Evolutionary conservation across 2,888 invertebrate genomes (phyloP).

Genomic region (Pheosia gnoma): DNA sequence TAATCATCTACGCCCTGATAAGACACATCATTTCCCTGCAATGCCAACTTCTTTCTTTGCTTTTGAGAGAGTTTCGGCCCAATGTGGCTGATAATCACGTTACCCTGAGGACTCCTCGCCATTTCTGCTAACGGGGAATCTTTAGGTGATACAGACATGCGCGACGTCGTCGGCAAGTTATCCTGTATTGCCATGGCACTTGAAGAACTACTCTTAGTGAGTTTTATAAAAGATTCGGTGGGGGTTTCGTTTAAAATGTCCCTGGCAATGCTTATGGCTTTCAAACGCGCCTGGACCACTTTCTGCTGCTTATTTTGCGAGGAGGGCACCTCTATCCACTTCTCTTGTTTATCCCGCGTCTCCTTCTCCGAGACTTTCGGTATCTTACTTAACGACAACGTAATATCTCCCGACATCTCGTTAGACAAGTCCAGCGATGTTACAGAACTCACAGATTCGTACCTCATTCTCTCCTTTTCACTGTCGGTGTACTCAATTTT

Average conservation of each 20-base stretch:
- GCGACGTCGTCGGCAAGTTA: slow-evolving; percentile 48
- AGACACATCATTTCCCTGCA: slow-evolving; percentile 65
- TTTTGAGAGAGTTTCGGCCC: slow-evolving; percentile 86
- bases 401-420: slow-evolving; percentile 69
- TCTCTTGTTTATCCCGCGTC: slow-evolving; percentile 56
- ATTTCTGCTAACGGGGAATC: slow-evolving; percentile 55
- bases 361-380: slow-evolving; percentile 59
- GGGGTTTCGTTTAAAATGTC: slow-evolving; percentile 70
- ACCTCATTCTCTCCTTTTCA: slow-evolving; percentile 73
- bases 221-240: slow-evolving; percentile 67
- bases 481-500: slow-evolving; percentile 76
- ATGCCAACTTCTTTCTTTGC: slow-evolving; percentile 84
- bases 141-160: slow-evolving; percentile 69
- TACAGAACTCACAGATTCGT: slow-evolving; percentile 72
- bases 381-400: slow-evolving; percentile 66
- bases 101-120: slow-evolving; percentile 62
- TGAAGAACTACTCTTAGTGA: slow-evolving; percentile 61
- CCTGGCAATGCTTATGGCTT: slow-evolving; percentile 69
- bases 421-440: slow-evolving; percentile 71
- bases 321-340: slow-evolving; percentile 77
- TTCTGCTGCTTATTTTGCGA: slow-evolving; percentile 76
- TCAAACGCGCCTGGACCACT: slow-evolving; percentile 75
- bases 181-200: slow-evolving; percentile 52
- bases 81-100: slow-evolving; percentile 67
- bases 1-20: slow-evolving; percentile 60